phyloP scores from a whole-genome alignment of 37 sponge, comb jelly and placozoan species.

The Corticium candelabrum region DNA sequence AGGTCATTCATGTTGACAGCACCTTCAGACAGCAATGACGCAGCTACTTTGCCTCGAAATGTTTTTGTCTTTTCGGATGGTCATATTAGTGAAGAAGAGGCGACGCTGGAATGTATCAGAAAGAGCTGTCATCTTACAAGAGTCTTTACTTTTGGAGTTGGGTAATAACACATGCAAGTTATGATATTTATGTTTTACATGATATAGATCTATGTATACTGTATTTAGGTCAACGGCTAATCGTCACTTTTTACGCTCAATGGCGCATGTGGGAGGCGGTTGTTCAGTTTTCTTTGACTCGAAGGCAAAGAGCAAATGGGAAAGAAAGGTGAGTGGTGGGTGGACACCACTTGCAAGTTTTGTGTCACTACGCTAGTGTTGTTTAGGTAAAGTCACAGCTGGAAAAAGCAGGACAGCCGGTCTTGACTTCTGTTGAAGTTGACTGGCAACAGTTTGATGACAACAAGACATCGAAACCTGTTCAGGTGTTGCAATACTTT shows the following conservation, averaged over 20 bases:
- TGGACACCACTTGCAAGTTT: not conserved
- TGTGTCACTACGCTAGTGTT: not conserved
- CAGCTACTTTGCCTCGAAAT: conserved; percentile 29
- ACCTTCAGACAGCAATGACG: conserved; percentile 6
- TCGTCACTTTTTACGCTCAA: conserved; percentile 68
- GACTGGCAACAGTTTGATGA: conserved; percentile 60
- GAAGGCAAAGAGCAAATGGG: conserved; percentile 86
- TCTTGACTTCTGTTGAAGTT: conserved; percentile 70
- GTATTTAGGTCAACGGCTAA: conserved; percentile 63
- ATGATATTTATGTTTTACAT: too few species aligned
- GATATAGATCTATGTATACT: not conserved
- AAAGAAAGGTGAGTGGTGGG: conserved; percentile 38
- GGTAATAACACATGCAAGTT: too few species aligned
- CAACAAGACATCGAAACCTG: not conserved
- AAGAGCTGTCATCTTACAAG: conserved; percentile 22
- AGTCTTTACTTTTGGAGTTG: conserved; percentile 71
- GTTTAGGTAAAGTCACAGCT: conserved; percentile 48
- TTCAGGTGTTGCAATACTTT: too few species aligned
- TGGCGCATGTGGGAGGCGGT: conserved; percentile 84
- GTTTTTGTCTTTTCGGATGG: conserved; percentile 84
- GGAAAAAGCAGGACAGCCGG: conserved; percentile 82
- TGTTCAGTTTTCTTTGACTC: conserved; percentile 67
- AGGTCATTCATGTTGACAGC: conserved; percentile 55
- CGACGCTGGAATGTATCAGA: conserved; percentile 44
- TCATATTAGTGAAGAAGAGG: conserved; percentile 70